Conservation (phyloP, 2,797 vertebrate genomes). For the Lepilemur septentrionalis region DNA sequence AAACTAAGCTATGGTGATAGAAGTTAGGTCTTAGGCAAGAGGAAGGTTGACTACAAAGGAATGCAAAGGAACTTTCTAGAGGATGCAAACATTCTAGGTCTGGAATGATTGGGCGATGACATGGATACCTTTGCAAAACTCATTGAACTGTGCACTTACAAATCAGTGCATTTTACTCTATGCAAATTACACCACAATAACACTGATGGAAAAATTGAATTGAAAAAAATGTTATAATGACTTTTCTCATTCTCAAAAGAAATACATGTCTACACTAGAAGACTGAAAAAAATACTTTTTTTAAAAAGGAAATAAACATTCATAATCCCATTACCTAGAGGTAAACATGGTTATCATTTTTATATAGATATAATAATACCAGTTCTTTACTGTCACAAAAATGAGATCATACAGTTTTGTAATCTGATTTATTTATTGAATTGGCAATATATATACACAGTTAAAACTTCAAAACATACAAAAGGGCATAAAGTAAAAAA, state of each 20-base stretch:
- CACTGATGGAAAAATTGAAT: background rate
- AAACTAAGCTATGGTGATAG: background rate
- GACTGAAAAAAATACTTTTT: background rate
- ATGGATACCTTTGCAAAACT: background rate
- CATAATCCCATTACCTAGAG: background rate
- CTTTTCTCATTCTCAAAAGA: slow-evolving; percentile 34
- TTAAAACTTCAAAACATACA: background rate
- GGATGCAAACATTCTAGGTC: background rate
- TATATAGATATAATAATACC: background rate
- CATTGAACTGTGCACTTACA: background rate
- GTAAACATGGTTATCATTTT: background rate
- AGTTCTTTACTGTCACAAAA: slow-evolving; percentile 12
- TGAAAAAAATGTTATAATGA: background rate
- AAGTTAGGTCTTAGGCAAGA: background rate
- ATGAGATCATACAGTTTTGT: background rate
- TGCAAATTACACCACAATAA: background rate
- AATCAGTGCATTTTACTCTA: background rate
- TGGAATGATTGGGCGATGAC: background rate
- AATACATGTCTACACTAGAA: background rate
- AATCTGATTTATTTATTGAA: background rate
- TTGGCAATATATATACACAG: background rate
- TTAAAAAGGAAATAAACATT: background rate
- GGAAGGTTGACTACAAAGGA: background rate
- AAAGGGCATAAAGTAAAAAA: background rate
- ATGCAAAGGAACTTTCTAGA: background rate